phyloP scores from a whole-genome alignment of 2,797 vertebrate genomes.

The Rhynchotus rufescens region DNA sequence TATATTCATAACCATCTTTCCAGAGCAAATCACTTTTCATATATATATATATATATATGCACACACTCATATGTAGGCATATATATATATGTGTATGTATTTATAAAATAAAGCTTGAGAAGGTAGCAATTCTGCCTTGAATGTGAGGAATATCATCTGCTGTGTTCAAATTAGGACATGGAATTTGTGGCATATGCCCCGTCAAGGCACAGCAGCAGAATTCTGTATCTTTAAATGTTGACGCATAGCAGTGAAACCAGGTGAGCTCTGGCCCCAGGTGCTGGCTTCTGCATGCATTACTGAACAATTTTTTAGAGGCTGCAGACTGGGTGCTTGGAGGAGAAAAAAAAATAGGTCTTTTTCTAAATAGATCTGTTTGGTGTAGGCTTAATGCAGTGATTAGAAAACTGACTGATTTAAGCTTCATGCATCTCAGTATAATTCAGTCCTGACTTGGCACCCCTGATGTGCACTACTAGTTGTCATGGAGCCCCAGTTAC shows the following conservation, averaged over 20 bases:
- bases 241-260: slow-evolving; percentile 28
- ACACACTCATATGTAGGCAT: neutral
- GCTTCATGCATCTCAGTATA: neutral
- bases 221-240: slow-evolving; percentile 66
- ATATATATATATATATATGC: no score
- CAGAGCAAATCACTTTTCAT: neutral
- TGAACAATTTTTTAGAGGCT: slow-evolving; percentile 68
- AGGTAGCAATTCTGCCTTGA: neutral
- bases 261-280: slow-evolving; percentile 65
- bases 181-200: neutral
- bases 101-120: neutral
- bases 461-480: neutral
- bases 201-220: slow-evolving; percentile 1
- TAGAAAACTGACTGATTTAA: neutral
- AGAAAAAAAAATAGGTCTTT: slow-evolving; percentile 29
- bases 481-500: neutral
- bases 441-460: slow-evolving; percentile 26
- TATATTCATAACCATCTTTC: neutral
- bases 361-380: neutral
- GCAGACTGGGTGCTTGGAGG: slow-evolving; percentile 15
- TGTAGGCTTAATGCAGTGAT: slow-evolving; percentile 32
- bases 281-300: slow-evolving; percentile 50
- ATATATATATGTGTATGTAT: neutral
- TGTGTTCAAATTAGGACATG: slow-evolving; percentile 26
- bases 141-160: neutral